Evolutionary conservation across 2,888 invertebrate genomes (phyloP).

Genomic region (Euzophera pinguis): DNA sequence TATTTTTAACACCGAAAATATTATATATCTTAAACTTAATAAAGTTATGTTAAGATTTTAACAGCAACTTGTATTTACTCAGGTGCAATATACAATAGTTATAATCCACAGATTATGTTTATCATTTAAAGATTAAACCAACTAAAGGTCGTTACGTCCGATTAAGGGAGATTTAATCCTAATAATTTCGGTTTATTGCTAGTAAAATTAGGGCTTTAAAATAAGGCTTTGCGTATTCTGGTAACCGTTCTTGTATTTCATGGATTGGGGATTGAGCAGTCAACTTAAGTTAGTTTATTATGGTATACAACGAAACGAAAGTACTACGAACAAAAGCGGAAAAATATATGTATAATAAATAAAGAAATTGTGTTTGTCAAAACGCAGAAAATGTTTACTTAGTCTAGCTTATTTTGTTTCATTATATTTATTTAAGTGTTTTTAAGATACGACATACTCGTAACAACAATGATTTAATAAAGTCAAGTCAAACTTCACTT

Average conservation of each 20-base stretch:
- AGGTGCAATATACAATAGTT: background rate
- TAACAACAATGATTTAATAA: no score
- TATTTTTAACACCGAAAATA: no score
- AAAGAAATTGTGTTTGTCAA: no score
- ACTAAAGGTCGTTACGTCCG: background rate
- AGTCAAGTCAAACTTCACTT: no score
- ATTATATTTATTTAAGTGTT: no score
- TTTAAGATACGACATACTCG: no score
- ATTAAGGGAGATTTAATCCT: background rate
- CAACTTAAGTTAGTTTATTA: background rate
- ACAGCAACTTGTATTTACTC: background rate
- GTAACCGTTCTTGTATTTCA: background rate
- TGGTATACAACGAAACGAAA: no score
- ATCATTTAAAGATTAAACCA: background rate
- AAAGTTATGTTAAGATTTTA: background rate
- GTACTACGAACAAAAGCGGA: no score
- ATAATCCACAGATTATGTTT: background rate
- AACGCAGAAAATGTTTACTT: no score
- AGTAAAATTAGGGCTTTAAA: background rate
- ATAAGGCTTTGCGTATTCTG: background rate
- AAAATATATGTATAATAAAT: no score
- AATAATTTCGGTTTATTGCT: slow-evolving; percentile 3
- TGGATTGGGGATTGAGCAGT: background rate
- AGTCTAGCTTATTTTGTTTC: no score
- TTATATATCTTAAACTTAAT: background rate